Evolutionary conservation across 2,888 invertebrate species (phyloP).

Genomic region (Conops quadrifasciatus): DNA sequence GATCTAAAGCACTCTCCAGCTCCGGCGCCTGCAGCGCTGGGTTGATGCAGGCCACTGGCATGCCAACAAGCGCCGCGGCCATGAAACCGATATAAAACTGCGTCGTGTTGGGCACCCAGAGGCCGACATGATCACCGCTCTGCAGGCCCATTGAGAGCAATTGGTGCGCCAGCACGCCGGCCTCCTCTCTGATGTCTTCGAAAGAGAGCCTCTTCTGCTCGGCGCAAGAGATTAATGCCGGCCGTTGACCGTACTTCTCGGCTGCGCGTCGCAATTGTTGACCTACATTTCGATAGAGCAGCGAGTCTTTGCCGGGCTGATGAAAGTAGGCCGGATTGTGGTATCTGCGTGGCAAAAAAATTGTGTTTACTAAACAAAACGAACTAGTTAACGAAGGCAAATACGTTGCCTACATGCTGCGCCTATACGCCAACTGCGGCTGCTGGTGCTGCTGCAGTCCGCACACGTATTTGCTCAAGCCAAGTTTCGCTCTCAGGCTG

Average conservation of each 20-base stretch:
- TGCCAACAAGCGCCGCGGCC: conserved; percentile 75
- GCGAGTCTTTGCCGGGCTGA: conserved; percentile 65
- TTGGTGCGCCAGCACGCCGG: conserved; percentile 74
- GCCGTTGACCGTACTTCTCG: conserved; percentile 67
- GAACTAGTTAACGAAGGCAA: not conserved
- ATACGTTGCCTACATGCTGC: not conserved
- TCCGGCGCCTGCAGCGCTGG: conserved; percentile 75
- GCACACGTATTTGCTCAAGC: not conserved
- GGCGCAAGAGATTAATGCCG: conserved; percentile 68
- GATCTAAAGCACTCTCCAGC: conserved; percentile 74
- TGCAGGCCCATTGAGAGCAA: conserved; percentile 72
- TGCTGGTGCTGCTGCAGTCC: not conserved
- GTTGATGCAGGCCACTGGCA: conserved; percentile 78
- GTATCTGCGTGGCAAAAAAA: conserved; percentile 29
- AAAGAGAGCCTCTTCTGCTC: conserved; percentile 66
- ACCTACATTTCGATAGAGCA: conserved; percentile 68
- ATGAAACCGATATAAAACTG: conserved; percentile 78
- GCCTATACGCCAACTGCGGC: not conserved
- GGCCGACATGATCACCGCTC: conserved; percentile 76
- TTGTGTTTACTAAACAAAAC: not conserved
- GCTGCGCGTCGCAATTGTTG: conserved; percentile 68
- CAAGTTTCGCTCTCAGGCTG: not conserved
- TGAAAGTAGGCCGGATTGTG: conserved; percentile 66
- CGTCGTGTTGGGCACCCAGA: conserved; percentile 79
- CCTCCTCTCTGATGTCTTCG: conserved; percentile 57